These are phyloP conservation scores for Anthopleura sola DNA, from an alignment of 64 coral and sea anemone species.

Conservation along the genomic window DNA sequence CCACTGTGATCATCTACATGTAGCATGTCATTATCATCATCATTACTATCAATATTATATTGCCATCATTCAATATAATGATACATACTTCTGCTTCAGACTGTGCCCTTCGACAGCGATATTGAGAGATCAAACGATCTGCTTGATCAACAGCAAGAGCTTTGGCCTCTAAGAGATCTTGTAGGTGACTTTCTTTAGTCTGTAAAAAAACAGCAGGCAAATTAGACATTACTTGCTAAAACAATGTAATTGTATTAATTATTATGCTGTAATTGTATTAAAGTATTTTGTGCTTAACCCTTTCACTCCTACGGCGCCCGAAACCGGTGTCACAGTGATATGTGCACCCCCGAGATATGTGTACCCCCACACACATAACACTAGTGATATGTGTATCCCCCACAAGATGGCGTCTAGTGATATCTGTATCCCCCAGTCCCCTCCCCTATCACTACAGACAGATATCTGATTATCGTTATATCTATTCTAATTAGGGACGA, in stretches of 20 bases:
- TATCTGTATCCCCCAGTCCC: not conserved
- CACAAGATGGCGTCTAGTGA: not conserved
- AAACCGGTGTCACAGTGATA: too few species aligned
- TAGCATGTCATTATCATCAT: not conserved
- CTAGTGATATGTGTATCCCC: too few species aligned
- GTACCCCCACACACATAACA: too few species aligned
- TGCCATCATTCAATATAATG: not conserved
- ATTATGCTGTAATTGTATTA: too few species aligned
- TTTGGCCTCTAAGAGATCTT: constrained; percentile 92
- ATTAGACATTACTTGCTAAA: not conserved
- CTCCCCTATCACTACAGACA: not conserved
- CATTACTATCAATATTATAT: not conserved
- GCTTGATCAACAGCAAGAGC: constrained; percentile 83
- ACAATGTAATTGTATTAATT: not conserved
- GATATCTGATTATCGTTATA: too few species aligned
- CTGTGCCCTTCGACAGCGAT: constrained; percentile 89
- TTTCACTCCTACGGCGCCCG: too few species aligned
- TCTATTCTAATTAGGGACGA: too few species aligned
- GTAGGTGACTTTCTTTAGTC: constrained; percentile 97
- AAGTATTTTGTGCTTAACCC: too few species aligned
- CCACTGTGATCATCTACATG: too few species aligned
- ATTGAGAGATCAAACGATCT: constrained; percentile 91
- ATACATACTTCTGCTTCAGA: constrained; percentile 80
- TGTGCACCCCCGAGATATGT: too few species aligned
- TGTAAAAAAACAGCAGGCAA: constrained; percentile 16